These are phyloP conservation scores for Bos javanicus DNA, from an alignment of 2,113 vertebrate species.

Conservation along the genomic window DNA sequence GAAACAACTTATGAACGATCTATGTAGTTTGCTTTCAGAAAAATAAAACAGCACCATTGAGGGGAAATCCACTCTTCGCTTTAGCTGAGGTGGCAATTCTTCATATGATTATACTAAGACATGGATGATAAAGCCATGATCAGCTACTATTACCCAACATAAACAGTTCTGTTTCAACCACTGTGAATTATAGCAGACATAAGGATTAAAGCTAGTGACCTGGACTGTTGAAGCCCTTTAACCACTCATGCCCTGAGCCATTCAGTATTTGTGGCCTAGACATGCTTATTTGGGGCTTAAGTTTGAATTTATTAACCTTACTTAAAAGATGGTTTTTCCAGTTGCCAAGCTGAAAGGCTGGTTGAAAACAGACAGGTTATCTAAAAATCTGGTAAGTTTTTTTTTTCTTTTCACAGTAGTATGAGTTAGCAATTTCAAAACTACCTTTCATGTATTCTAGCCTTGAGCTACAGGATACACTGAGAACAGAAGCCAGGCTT, in stretches of 20 bases:
- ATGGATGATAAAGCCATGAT: slow-evolving; percentile 1
- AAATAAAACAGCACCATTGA: not conserved
- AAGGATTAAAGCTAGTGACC: slow-evolving; percentile 3
- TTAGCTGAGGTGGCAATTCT: slow-evolving; percentile 43
- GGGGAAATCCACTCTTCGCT: slow-evolving; percentile 38
- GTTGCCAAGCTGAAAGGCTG: not conserved
- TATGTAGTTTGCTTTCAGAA: slow-evolving; percentile 37
- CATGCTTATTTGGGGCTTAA: not conserved
- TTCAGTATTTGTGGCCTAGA: not conserved
- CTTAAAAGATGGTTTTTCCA: slow-evolving; percentile 15
- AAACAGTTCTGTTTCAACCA: slow-evolving; percentile 10
- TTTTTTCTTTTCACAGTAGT: not conserved
- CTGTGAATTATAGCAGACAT: not conserved
- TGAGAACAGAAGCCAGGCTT: not conserved
- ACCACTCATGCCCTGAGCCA: not conserved
- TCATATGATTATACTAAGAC: slow-evolving; percentile 25
- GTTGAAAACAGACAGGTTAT: slow-evolving; percentile 17
- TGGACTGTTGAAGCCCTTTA: not conserved
- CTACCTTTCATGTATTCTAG: not conserved
- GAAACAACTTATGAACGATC: slow-evolving; percentile 24
- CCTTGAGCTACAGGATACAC: not conserved
- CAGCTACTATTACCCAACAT: not conserved
- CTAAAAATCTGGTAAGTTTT: not conserved
- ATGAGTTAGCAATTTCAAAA: slow-evolving; percentile 28
- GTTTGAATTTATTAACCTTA: slow-evolving; percentile 28